phyloP scores from a whole-genome alignment of 2,113 vertebrate genomes.

The Eulemur macaco region DNA sequence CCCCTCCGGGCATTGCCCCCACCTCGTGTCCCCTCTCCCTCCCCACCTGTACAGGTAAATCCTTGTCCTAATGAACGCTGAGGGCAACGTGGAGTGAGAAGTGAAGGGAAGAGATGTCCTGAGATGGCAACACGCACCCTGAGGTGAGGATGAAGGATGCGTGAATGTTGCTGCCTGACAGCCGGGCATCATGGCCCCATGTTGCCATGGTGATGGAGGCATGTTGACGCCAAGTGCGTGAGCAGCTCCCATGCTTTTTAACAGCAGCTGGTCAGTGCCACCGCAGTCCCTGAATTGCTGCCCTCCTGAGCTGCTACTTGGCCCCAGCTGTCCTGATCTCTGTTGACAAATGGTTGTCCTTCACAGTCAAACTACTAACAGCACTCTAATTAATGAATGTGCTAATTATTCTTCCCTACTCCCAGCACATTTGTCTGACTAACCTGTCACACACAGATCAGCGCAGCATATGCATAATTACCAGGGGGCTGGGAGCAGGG shows the following conservation, averaged over 20 bases:
- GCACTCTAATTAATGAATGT: constrained; percentile 65
- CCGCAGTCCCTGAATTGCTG: not conserved
- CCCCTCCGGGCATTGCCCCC: too few species aligned
- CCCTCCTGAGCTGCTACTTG: not conserved
- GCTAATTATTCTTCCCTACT: constrained; percentile 60
- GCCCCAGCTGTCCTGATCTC: constrained; percentile 56
- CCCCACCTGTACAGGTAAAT: not conserved
- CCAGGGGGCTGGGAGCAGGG: not conserved
- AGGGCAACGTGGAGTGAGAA: not conserved
- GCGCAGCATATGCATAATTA: not conserved
- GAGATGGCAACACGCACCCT: not conserved
- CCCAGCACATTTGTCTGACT: constrained; percentile 47
- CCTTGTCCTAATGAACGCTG: not conserved
- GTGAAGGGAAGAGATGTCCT: not conserved
- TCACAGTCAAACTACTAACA: constrained; percentile 59
- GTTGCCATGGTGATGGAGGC: constrained; percentile 63
- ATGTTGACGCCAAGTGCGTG: not conserved
- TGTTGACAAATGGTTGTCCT: constrained; percentile 76
- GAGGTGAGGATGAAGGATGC: not conserved
- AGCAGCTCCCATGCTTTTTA: constrained; percentile 15
- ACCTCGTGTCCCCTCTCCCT: not conserved
- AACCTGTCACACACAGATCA: constrained; percentile 22
- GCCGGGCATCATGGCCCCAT: not conserved
- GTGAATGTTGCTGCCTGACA: not conserved
- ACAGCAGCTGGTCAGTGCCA: constrained; percentile 53